A percentile compares a stretch with the other conserved stretches of the same genome.
These are phyloP conservation scores for Daboia siamensis DNA, from an alignment of 2,113 vertebrate species.

Conservation along the genomic window DNA sequence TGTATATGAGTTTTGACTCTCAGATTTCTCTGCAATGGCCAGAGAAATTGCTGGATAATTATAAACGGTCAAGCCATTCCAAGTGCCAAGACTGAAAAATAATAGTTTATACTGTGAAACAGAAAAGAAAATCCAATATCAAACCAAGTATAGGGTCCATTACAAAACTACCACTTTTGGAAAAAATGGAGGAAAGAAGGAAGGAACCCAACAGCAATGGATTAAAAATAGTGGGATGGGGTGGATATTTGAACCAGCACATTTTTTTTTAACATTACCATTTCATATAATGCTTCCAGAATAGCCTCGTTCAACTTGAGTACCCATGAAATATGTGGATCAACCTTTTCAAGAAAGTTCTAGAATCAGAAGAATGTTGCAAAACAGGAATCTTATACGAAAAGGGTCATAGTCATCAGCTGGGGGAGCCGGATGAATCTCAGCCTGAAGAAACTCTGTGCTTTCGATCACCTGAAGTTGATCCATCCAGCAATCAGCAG, in stretches of 20 bases:
- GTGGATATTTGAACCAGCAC: background rate
- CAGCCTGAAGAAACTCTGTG: background rate
- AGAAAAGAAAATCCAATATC: background rate
- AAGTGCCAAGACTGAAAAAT: background rate
- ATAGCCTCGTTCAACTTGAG: background rate
- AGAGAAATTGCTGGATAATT: background rate
- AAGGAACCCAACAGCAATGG: background rate
- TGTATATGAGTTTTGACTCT: background rate
- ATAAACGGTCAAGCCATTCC: background rate
- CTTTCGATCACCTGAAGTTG: background rate
- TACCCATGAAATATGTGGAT: background rate
- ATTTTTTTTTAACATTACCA: background rate
- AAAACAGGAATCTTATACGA: background rate
- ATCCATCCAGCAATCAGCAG: background rate
- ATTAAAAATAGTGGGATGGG: background rate
- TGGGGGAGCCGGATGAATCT: background rate
- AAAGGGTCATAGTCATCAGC: background rate
- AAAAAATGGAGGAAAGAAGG: background rate
- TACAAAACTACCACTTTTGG: background rate
- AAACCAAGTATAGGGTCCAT: too few relatives aligned
- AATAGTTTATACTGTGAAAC: background rate
- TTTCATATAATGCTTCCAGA: background rate
- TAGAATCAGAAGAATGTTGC: background rate
- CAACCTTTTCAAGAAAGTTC: background rate
- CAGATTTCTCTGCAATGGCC: background rate